Evolutionary conservation across 2,113 vertebrate species (phyloP).

Genomic region (Crypturellus undulatus): DNA sequence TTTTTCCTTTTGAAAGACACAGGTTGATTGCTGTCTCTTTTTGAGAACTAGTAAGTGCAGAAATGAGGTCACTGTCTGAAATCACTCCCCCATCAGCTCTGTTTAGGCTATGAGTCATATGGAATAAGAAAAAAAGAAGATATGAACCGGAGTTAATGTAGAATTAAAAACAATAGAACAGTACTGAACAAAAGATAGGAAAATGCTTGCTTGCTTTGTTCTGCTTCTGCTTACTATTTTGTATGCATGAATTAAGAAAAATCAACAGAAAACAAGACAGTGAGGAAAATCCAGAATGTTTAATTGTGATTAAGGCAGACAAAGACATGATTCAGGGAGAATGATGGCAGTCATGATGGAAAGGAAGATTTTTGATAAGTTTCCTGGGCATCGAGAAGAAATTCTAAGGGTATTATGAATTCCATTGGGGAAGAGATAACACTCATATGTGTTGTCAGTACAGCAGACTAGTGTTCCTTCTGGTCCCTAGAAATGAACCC

Average conservation of each 20-base stretch:
- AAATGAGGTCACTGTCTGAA: constrained; percentile 70
- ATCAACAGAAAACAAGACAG: not conserved
- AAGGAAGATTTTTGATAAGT: not conserved
- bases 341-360: rapidly evolving
- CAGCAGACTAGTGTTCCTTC: not conserved
- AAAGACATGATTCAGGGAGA: not conserved
- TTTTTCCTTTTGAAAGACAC: not conserved
- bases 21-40: constrained; percentile 30
- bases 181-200: not conserved
- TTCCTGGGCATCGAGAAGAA: not conserved
- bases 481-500: not conserved
- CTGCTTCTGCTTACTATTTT: not conserved
- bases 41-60: constrained; percentile 36
- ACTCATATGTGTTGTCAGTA: not conserved
- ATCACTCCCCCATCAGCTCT: constrained; percentile 57
- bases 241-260: not conserved
- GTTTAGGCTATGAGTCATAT: constrained; percentile 60
- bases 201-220: not conserved
- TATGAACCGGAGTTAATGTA: not conserved
- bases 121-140: constrained; percentile 47
- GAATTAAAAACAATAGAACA: constrained; percentile 9
- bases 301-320: not conserved
- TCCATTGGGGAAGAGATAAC: not conserved
- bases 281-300: not conserved
- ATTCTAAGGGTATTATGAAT: not conserved